Conservation (phyloP, 2,888 invertebrate genomes). For the Bursaphelenchus okinawaensis region DNA sequence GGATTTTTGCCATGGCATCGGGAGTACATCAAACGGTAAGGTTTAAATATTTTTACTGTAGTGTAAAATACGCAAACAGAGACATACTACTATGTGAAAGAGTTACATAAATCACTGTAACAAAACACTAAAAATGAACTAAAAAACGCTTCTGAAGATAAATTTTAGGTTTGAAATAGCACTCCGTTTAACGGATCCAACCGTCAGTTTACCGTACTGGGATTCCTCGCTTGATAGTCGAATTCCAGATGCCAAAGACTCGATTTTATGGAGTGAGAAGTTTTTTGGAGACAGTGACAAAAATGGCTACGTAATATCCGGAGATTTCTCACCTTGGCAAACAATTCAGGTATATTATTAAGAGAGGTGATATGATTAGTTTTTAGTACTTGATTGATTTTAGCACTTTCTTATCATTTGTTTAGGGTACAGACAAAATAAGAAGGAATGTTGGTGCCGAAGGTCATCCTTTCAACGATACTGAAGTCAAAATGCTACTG, state of each 20-base stretch:
- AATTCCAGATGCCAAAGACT: constrained; percentile 38
- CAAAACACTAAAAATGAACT: neutral
- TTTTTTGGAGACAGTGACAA: constrained; percentile 24
- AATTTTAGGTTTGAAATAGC: constrained; percentile 41
- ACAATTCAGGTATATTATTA: constrained; percentile 28
- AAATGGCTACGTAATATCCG: constrained; percentile 30
- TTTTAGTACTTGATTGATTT: neutral
- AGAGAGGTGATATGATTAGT: neutral
- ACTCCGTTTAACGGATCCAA: constrained; percentile 39
- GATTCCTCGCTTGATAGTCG: constrained; percentile 25
- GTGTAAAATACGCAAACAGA: constrained; percentile 15
- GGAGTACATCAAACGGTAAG: constrained; percentile 38
- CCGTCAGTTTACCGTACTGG: constrained; percentile 37
- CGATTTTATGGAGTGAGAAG: constrained; percentile 35
- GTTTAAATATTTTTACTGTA: too few species aligned
- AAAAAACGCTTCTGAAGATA: neutral
- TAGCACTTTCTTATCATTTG: neutral
- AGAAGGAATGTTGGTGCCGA: constrained; percentile 32
- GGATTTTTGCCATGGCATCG: constrained; percentile 52
- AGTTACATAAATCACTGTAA: too few species aligned
- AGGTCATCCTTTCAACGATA: constrained; percentile 30
- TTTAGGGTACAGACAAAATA: constrained; percentile 19
- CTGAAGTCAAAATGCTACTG: neutral
- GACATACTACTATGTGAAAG: neutral
- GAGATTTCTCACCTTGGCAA: constrained; percentile 42